Conservation (phyloP, 2,888 invertebrate species). For the Eucriotettix oculatus region DNA sequence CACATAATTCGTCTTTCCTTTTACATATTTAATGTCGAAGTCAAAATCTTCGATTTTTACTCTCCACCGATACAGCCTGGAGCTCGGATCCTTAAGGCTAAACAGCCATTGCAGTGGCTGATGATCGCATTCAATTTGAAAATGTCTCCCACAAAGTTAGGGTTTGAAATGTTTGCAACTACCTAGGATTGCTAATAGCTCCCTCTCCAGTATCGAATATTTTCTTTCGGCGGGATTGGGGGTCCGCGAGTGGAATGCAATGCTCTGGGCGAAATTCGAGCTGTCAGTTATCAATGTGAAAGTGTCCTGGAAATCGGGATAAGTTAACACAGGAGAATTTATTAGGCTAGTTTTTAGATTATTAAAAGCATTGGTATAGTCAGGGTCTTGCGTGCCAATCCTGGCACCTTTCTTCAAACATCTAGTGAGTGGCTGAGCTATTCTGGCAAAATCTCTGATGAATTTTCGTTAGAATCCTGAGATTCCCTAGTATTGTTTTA, state of each 20-base stretch:
- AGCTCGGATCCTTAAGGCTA: neutral
- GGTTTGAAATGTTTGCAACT: neutral
- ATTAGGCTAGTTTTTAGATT: too few species aligned
- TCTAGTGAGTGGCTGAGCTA: neutral
- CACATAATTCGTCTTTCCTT: neutral
- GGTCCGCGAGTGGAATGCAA: conserved; percentile 7
- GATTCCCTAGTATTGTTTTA: neutral
- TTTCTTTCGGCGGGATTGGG: conserved; percentile 10
- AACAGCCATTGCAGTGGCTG: conserved; percentile 1
- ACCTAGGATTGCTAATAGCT: neutral
- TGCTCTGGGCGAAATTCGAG: too few species aligned
- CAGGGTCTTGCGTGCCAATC: too few species aligned
- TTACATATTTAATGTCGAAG: neutral
- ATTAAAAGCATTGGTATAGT: too few species aligned
- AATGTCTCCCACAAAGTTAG: neutral
- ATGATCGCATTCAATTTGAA: conserved; percentile 1
- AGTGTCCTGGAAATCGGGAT: too few species aligned
- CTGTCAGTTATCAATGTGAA: neutral
- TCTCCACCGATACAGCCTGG: neutral
- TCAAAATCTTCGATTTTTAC: neutral
- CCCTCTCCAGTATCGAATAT: conserved; percentile 1
- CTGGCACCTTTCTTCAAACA: neutral
- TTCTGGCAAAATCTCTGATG: neutral
- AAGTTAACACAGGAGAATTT: too few species aligned
- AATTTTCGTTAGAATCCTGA: neutral